These are phyloP conservation scores for Lepidocolaptes lacrymiger DNA, from an alignment of 2,797 vertebrate species.

Conservation along the genomic window DNA sequence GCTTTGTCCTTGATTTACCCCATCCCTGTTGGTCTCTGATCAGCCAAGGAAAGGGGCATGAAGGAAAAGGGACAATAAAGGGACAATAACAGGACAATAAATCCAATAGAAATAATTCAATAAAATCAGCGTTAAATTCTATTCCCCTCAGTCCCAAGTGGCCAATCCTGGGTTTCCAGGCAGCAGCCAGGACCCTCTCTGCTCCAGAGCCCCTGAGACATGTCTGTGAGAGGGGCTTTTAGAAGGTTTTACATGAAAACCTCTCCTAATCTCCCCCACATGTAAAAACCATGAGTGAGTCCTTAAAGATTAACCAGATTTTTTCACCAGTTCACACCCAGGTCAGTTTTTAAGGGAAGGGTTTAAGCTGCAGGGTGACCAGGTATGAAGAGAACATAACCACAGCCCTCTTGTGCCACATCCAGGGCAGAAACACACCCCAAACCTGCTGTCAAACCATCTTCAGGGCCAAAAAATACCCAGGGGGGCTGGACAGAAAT, in stretches of 20 bases:
- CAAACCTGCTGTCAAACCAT: not conserved
- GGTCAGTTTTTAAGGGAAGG: not conserved
- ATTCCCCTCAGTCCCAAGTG: not conserved
- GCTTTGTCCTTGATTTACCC: slow-evolving; percentile 2
- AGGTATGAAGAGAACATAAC: not conserved
- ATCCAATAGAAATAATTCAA: not conserved
- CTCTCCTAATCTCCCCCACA: no score
- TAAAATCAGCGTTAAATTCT: not conserved
- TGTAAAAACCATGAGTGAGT: no score
- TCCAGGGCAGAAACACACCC: not conserved
- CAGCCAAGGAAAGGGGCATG: not conserved
- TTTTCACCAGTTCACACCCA: not conserved
- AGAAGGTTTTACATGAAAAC: no score
- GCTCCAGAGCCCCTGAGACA: not conserved
- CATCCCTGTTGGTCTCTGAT: not conserved
- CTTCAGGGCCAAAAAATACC: not conserved
- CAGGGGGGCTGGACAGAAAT: not conserved
- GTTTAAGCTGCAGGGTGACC: not conserved
- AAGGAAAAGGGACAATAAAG: not conserved
- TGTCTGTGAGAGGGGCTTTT: no score
- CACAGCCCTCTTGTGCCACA: not conserved
- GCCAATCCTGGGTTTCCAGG: not conserved
- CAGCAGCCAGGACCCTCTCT: not conserved
- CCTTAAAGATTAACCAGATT: rapidly evolving
- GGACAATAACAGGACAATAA: not conserved